These are phyloP conservation scores for Drosophila prostipennis DNA, from an alignment of 2,888 invertebrate species.

Conservation along the genomic window DNA sequence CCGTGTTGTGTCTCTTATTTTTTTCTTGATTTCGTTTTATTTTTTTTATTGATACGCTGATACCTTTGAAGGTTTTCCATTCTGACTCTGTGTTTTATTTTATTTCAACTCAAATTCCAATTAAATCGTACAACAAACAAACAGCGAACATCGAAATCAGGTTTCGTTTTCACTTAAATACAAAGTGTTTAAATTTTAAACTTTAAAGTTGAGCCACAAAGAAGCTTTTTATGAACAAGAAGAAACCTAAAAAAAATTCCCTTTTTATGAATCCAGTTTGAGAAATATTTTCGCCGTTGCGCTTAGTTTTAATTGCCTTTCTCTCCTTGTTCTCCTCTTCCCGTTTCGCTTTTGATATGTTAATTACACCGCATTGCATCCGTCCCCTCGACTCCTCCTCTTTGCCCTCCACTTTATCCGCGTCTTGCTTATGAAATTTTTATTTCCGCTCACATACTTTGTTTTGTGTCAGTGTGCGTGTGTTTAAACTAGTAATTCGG, in stretches of 20 bases:
- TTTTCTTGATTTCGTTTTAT: neutral
- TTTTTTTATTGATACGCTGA: conserved; percentile 11
- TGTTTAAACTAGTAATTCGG: conserved; percentile 18
- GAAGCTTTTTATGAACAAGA: conserved; percentile 7
- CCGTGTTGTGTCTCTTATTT: conserved; percentile 6
- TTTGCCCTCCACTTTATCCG: conserved; percentile 2
- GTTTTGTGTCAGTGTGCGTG: conserved; percentile 22
- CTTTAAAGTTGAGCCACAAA: conserved; percentile 7
- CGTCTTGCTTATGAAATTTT: conserved; percentile 15
- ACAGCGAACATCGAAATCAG: neutral
- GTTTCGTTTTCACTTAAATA: neutral
- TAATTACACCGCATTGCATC: conserved; percentile 45
- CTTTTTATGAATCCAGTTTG: conserved; percentile 8
- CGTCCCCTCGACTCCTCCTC: neutral
- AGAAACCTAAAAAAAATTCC: neutral
- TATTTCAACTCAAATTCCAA: conserved; percentile 6
- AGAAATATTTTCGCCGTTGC: conserved; percentile 21
- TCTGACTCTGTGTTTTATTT: too few relatives aligned
- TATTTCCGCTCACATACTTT: conserved; percentile 11
- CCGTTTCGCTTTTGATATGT: conserved; percentile 49
- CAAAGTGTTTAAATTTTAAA: neutral
- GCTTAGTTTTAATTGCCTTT: conserved; percentile 36
- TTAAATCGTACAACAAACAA: conserved; percentile 7
- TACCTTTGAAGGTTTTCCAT: conserved; percentile 17
- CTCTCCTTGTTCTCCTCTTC: neutral